Evolutionary conservation across 2,797 vertebrate genomes (phyloP), one percentile per base, ranked within the genome.

Genomic region (Sebastes umbrosus): DNA sequence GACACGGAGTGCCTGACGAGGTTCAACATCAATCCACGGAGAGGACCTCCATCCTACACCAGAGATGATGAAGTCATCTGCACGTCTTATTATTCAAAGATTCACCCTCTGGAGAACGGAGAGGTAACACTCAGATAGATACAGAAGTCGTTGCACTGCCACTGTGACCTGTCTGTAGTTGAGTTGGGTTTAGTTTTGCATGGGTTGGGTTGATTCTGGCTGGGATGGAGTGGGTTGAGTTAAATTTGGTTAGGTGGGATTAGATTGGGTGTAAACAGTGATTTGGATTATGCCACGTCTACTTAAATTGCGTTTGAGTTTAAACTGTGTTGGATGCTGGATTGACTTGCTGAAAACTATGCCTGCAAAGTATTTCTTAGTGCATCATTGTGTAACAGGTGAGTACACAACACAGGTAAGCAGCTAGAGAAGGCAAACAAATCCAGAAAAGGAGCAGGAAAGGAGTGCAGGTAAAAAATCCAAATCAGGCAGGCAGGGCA

Each of bases 1-100:
- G 97, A 99, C 77, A 96, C 97, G 0, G 98, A 99, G 89, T 99
- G 98, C 88, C 90, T 98, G 86, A 97, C 96, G 0, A 97, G 97
- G 75, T 99, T 98, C 95, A 96, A 96, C 87, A 96, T 99, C 63
- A 68, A 92, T 59, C 98, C 98, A 4, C 96, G 96, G 55, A 96
- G 91, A 1, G 98, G 98, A 43, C 96, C 96, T 0, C 97, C 98
- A 0, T 98, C 96, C 6, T 99, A 99, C 80, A 84, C 94, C 34
- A 96, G 95, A 69, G 98, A 99, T 27, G 96, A 99, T 84, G 98
- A 99, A 90, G 97, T 99, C 66, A 99, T 99, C 94, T 99, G 98
- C 83, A 99, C 98, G 12, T 98, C 98, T 1, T 98, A 97, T 90
- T 99, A 99, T 84, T 99, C 98, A 46, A 98, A 96, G 93, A 97